A percentile compares a stretch with the other conserved stretches of the same genome.
phyloP scores from a whole-genome alignment of 2,113 vertebrate genomes.

The Tor tambroides region DNA sequence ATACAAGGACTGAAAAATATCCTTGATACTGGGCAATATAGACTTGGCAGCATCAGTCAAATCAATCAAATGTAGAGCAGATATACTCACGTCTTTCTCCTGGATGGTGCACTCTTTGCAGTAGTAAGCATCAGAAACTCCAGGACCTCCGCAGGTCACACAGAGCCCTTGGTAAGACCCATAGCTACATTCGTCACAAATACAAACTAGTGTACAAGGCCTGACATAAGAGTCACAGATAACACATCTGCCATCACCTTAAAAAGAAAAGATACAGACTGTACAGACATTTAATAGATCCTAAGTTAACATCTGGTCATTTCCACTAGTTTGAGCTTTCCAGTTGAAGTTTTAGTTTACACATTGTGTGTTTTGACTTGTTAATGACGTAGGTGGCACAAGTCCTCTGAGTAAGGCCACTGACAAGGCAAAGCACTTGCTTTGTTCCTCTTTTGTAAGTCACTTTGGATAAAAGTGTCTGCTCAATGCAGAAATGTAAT shows the following conservation, averaged over 20 bases:
- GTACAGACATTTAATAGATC: too few relatives aligned
- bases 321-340: too few relatives aligned
- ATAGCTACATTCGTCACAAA: constrained; percentile 98
- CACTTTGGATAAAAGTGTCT: too few relatives aligned
- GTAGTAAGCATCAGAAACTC: constrained; percentile 97
- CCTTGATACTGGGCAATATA: background rate
- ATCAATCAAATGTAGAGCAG: too few relatives aligned
- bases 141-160: constrained; percentile 95
- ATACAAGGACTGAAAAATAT: background rate
- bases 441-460: too few relatives aligned
- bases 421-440: too few relatives aligned
- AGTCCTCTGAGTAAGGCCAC: too few relatives aligned
- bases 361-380: too few relatives aligned
- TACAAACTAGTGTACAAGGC: constrained; percentile 95
- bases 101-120: constrained; percentile 99
- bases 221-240: constrained; percentile 98
- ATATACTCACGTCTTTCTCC: constrained; percentile 90
- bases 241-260: constrained; percentile 97
- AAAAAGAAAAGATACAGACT: background rate
- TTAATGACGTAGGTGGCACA: too few relatives aligned
- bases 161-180: constrained; percentile 98
- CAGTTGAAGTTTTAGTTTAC: too few relatives aligned
- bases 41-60: background rate
- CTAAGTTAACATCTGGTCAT: too few relatives aligned
- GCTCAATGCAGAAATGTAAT: too few relatives aligned